These are phyloP conservation scores for Calliphora vomitoria DNA, from an alignment of 2,888 invertebrate genomes.

Conservation along the genomic window DNA sequence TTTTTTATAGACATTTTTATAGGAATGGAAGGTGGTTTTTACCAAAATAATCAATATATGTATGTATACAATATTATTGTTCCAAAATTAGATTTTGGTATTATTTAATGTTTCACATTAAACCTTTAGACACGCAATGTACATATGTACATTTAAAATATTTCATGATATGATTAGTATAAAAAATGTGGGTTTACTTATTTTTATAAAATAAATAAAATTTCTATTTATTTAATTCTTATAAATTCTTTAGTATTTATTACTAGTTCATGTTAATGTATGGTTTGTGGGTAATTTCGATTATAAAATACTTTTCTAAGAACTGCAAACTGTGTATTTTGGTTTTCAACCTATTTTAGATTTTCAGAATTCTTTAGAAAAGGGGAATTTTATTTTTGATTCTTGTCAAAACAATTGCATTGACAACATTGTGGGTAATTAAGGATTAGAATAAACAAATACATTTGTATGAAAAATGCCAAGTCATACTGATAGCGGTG, in stretches of 20 bases:
- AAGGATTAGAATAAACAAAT: neutral
- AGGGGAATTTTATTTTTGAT: neutral
- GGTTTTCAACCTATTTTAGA: constrained; percentile 17
- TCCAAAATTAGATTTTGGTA: constrained; percentile 43
- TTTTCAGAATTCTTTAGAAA: constrained; percentile 27
- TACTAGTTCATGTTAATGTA: too few species aligned
- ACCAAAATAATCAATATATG: constrained; percentile 59
- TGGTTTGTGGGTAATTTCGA: constrained; percentile 13
- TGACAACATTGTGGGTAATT: neutral
- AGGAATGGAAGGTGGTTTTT: neutral
- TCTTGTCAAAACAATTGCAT: neutral
- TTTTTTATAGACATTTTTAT: constrained; percentile 4
- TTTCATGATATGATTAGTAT: too few species aligned
- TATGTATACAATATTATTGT: constrained; percentile 7
- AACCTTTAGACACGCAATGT: constrained; percentile 36
- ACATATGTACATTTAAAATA: too few species aligned
- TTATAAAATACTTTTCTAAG: constrained; percentile 20
- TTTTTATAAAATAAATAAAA: neutral
- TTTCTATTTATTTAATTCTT: too few species aligned
- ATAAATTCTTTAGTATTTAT: too few species aligned
- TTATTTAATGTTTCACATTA: constrained; percentile 8
- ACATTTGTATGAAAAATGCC: neutral
- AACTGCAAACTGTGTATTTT: neutral
- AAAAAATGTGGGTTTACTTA: neutral
- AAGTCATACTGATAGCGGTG: neutral